Percentiles rank a stretch among this genome's conserved stretches.
Evolutionary conservation across 2,888 invertebrate genomes (phyloP).

Genomic region (Nemurella pictetii): DNA sequence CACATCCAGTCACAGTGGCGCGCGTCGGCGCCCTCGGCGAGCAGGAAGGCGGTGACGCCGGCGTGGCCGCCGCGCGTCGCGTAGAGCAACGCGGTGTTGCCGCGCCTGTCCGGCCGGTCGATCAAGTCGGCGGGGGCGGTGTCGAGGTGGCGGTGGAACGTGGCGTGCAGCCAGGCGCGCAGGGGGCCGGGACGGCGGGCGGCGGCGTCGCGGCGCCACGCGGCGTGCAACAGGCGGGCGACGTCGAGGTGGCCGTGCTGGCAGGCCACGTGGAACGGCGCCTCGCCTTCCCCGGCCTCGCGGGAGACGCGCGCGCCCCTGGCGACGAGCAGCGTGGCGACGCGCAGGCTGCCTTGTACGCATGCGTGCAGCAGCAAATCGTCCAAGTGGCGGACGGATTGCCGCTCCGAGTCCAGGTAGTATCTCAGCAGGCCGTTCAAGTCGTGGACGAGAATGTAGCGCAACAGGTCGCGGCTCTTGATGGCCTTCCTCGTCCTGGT

Average conservation of each 20-base stretch:
- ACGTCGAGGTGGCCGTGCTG: not conserved
- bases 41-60: too few relatives aligned
- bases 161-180: too few relatives aligned
- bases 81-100: too few relatives aligned
- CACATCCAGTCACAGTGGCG: too few relatives aligned
- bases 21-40: too few relatives aligned
- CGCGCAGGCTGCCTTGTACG: not conserved
- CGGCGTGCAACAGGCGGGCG: not conserved
- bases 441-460: not conserved
- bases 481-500: not conserved
- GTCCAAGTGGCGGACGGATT: not conserved
- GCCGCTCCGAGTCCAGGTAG: not conserved
- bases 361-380: not conserved
- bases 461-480: not conserved
- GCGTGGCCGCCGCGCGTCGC: too few relatives aligned
- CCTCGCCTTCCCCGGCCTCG: too few relatives aligned
- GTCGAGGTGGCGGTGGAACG: too few relatives aligned
- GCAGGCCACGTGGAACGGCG: conserved; percentile 6
- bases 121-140: too few relatives aligned
- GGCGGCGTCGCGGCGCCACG: not conserved
- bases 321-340: not conserved
- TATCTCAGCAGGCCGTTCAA: not conserved
- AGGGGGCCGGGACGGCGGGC: too few relatives aligned
- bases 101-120: too few relatives aligned
- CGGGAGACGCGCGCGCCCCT: not conserved